Evolutionary conservation across 2,888 invertebrate genomes (phyloP).

Genomic region (Drosophila villosipedis): DNA sequence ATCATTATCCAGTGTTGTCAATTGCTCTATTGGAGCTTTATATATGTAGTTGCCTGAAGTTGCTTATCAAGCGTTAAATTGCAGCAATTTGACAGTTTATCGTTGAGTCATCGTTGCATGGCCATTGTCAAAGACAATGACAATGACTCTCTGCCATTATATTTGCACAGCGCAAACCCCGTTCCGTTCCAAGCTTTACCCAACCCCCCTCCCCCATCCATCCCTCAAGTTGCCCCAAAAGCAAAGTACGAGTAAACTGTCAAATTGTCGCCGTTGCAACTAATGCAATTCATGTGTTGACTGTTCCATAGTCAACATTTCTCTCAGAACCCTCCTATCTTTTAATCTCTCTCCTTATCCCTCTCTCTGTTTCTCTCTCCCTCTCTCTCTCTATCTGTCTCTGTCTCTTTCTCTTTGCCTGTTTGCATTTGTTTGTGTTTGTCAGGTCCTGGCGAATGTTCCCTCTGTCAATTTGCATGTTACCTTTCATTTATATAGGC

Average conservation of each 20-base stretch:
- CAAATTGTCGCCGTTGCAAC: slow-evolving; percentile 65
- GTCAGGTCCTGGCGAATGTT: slow-evolving; percentile 65
- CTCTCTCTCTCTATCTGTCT: not conserved
- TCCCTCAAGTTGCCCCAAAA: slow-evolving; percentile 4
- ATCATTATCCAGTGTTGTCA: slow-evolving; percentile 36
- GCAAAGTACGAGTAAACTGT: slow-evolving; percentile 55
- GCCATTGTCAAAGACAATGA: slow-evolving; percentile 47
- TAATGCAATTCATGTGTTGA: slow-evolving; percentile 77
- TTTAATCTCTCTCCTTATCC: not conserved
- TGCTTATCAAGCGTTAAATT: slow-evolving; percentile 81
- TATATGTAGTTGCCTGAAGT: slow-evolving; percentile 19
- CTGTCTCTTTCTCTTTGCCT: slow-evolving; percentile 23
- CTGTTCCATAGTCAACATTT: slow-evolving; percentile 33
- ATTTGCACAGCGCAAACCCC: slow-evolving; percentile 44
- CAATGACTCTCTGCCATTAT: slow-evolving; percentile 14
- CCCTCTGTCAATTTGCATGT: slow-evolving; percentile 78
- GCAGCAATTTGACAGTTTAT: slow-evolving; percentile 82
- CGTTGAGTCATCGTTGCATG: slow-evolving; percentile 55
- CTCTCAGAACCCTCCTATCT: not conserved
- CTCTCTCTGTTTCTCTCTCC: not conserved
- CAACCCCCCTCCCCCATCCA: not conserved
- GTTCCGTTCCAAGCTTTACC: not conserved
- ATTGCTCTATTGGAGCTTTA: slow-evolving; percentile 5
- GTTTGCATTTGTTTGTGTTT: slow-evolving; percentile 60
- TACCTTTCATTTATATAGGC: slow-evolving; percentile 74